Evolutionary conservation across 2,888 invertebrate species (phyloP).

Genomic region (Trisateles emortualis): DNA sequence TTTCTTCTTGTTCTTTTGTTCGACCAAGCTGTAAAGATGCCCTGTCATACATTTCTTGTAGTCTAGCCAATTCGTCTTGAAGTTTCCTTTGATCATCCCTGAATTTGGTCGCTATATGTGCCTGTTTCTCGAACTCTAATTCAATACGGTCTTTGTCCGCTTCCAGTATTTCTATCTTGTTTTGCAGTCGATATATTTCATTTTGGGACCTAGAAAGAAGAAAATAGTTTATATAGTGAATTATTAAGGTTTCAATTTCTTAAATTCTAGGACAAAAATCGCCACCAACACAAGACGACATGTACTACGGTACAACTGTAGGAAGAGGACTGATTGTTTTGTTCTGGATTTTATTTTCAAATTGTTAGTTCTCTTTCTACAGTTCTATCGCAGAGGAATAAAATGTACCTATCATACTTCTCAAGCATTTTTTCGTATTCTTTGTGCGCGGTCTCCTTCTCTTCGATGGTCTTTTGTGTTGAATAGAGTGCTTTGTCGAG

Average conservation of each 20-base stretch:
- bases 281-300: constrained; percentile 80
- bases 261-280: constrained; percentile 44
- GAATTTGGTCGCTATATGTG: constrained; percentile 92
- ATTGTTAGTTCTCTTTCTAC: constrained; percentile 1
- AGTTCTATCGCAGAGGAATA: constrained; percentile 37
- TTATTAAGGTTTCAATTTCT: constrained; percentile 30
- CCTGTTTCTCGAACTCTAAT: constrained; percentile 94
- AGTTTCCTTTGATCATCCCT: constrained; percentile 95
- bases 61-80: constrained; percentile 94
- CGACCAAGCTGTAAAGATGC: constrained; percentile 94
- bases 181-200: constrained; percentile 95
- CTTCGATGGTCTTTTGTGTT: constrained; percentile 94
- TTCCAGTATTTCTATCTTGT: constrained; percentile 94
- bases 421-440: constrained; percentile 97
- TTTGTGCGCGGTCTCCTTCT: constrained; percentile 95
- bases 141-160: constrained; percentile 95
- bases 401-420: constrained; percentile 93
- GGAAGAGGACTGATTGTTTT: not conserved
- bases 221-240: constrained; percentile 16
- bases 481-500: constrained; percentile 94
- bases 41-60: constrained; percentile 96
- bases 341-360: not conserved
- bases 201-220: constrained; percentile 91
- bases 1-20: constrained; percentile 96
- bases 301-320: constrained; percentile 25